Evolutionary conservation across 2,888 invertebrate species (phyloP).

Genomic region (Syritta pipiens): DNA sequence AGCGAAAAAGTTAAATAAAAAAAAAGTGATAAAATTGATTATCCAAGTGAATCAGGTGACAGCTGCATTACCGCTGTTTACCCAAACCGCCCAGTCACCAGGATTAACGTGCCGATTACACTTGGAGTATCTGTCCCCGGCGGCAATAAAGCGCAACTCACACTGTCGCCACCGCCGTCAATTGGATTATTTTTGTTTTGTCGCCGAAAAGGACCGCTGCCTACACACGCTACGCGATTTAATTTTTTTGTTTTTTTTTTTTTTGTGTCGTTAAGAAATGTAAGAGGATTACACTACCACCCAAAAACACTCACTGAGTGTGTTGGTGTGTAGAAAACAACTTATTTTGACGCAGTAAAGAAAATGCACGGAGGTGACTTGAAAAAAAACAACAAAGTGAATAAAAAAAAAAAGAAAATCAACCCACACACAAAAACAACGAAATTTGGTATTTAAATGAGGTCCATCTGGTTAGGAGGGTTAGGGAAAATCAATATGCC

Average conservation of each 20-base stretch:
- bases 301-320: conserved; percentile 1
- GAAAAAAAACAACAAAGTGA: background rate
- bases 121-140: conserved; percentile 52
- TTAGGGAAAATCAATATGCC: conserved; percentile 60
- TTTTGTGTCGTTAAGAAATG: conserved; percentile 25
- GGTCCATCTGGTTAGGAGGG: conserved; percentile 44
- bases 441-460: conserved; percentile 63
- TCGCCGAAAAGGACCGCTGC: background rate
- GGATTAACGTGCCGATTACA: conserved; percentile 63
- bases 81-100: conserved; percentile 20
- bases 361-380: conserved; percentile 32
- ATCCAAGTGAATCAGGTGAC: conserved; percentile 44
- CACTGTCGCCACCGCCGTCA: conserved; percentile 22
- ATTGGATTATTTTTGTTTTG: conserved; percentile 68
- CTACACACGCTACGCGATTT: conserved; percentile 32
- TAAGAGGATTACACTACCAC: conserved; percentile 62
- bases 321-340: background rate
- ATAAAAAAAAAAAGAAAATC: background rate
- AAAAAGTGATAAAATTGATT: conserved; percentile 12
- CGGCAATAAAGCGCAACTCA: conserved; percentile 13
- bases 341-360: conserved; percentile 57
- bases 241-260: conserved; percentile 10
- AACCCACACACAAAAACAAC: no score
- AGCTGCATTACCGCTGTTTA: conserved; percentile 56
- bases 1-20: conserved; percentile 3